These are phyloP conservation scores for Drosophila colorata DNA, from an alignment of 2,888 invertebrate genomes.

Conservation along the genomic window DNA sequence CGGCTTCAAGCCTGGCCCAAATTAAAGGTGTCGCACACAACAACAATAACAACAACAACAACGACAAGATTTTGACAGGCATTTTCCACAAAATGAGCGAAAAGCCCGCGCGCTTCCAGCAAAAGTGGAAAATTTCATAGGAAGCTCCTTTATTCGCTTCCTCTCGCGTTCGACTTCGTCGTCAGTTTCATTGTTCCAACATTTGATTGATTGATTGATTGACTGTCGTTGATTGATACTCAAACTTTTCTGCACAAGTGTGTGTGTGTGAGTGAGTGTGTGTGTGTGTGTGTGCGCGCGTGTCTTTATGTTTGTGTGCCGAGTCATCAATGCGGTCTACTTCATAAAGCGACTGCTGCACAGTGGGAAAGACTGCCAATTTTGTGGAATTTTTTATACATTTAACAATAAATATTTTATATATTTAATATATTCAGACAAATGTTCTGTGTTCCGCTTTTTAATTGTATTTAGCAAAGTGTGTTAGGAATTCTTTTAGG, in stretches of 20 bases:
- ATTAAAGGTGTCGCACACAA: slow-evolving; percentile 27
- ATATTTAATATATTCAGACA: not conserved
- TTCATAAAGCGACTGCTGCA: slow-evolving; percentile 42
- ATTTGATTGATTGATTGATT: slow-evolving; percentile 69
- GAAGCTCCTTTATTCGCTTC: slow-evolving; percentile 11
- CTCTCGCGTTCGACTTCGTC: slow-evolving; percentile 24
- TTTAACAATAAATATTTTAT: not conserved
- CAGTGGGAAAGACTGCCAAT: slow-evolving; percentile 22
- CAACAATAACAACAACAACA: not conserved
- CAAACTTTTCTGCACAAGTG: slow-evolving; percentile 49
- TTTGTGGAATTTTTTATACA: no score
- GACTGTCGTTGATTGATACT: slow-evolving; percentile 72
- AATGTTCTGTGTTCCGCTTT: no score
- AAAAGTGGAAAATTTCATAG: slow-evolving; percentile 41
- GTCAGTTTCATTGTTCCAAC: slow-evolving; percentile 49
- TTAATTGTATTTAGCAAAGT: no score
- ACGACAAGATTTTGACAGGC: slow-evolving; percentile 7
- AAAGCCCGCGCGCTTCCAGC: slow-evolving; percentile 3
- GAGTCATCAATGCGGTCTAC: slow-evolving; percentile 59
- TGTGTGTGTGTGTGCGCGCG: slow-evolving; percentile 13
- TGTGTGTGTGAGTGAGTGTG: slow-evolving; percentile 17
- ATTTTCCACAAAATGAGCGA: slow-evolving; percentile 1
- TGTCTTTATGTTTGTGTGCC: slow-evolving; percentile 36
- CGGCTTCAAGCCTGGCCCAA: slow-evolving; percentile 9
- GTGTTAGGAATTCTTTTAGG: no score